Evolutionary conservation across 2,888 invertebrate genomes (phyloP).

Genomic region (Smittia sp.): DNA sequence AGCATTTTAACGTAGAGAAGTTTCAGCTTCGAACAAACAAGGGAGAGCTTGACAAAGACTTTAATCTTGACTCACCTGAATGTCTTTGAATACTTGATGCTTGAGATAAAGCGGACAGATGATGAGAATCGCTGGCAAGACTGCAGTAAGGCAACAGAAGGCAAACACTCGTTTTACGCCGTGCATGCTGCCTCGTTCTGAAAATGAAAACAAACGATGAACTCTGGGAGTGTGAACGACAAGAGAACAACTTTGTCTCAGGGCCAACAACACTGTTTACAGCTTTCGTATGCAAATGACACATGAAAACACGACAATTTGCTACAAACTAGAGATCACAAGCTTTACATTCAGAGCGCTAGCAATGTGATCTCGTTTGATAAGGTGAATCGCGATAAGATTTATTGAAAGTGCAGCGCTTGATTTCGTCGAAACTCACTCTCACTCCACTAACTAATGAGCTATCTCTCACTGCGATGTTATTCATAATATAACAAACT

Average conservation of each 20-base stretch:
- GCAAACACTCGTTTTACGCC: constrained; percentile 74
- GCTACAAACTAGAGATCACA: too few species aligned
- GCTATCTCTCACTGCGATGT: not conserved
- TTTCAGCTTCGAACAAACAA: too few species aligned
- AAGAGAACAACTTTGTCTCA: not conserved
- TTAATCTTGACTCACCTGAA: constrained; percentile 46
- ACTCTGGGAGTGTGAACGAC: not conserved
- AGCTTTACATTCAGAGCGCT: too few species aligned
- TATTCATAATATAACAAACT: not conserved
- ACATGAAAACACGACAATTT: too few species aligned
- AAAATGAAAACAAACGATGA: constrained; percentile 46
- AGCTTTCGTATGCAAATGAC: not conserved
- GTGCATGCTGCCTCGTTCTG: constrained; percentile 71
- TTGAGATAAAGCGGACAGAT: constrained; percentile 74
- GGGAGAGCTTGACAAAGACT: too few species aligned
- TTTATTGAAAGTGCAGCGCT: not conserved
- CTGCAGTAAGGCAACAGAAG: constrained; percentile 73
- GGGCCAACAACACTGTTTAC: not conserved
- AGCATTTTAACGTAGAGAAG: too few species aligned
- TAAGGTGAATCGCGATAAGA: not conserved
- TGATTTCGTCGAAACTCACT: too few species aligned
- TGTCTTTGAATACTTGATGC: constrained; percentile 73
- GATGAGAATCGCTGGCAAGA: constrained; percentile 72
- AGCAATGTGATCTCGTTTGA: not conserved
- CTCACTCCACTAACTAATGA: not conserved